Evolutionary conservation across 2,797 vertebrate genomes (phyloP).

Genomic region (Sandelia bainsii): DNA sequence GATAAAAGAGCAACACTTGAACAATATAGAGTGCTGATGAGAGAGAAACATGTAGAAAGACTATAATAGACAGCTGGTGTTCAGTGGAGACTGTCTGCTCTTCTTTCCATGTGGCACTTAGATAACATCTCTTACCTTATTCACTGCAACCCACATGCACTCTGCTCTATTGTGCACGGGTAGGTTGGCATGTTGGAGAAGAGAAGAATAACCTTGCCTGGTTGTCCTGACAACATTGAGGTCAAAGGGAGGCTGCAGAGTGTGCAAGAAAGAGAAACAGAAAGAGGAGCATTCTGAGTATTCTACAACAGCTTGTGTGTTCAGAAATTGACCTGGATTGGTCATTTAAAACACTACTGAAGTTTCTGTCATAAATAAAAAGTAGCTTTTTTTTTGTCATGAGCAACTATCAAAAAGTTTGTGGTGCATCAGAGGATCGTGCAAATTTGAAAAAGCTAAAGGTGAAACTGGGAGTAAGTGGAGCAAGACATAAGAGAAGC

Average conservation of each 20-base stretch:
- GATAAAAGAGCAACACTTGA: slow-evolving; percentile 52
- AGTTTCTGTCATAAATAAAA: neutral
- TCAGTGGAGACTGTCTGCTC: slow-evolving; percentile 57
- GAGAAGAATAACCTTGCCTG: slow-evolving; percentile 59
- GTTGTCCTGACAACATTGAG: slow-evolving; percentile 60
- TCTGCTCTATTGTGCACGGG: slow-evolving; percentile 62
- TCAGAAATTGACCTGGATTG: neutral
- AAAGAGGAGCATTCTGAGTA: neutral
- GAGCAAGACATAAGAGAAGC: slow-evolving; percentile 6
- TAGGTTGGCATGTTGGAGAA: slow-evolving; percentile 64
- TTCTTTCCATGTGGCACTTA: slow-evolving; percentile 62
- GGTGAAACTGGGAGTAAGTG: neutral
- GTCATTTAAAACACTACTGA: neutral
- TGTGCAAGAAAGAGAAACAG: slow-evolving; percentile 29
- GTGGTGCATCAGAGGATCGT: neutral
- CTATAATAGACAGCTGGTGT: slow-evolving; percentile 72
- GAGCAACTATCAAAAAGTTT: neutral
- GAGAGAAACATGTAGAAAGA: slow-evolving; percentile 36
- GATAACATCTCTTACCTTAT: slow-evolving; percentile 84
- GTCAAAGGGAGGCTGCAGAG: slow-evolving; percentile 47
- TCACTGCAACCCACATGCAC: slow-evolving; percentile 75
- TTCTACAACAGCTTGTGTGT: neutral
- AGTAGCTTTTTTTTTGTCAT: neutral
- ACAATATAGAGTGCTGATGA: slow-evolving; percentile 36
- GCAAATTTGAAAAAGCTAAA: neutral